Conservation (phyloP, 2,797 vertebrate species). For the Carduelis carduelis region DNA sequence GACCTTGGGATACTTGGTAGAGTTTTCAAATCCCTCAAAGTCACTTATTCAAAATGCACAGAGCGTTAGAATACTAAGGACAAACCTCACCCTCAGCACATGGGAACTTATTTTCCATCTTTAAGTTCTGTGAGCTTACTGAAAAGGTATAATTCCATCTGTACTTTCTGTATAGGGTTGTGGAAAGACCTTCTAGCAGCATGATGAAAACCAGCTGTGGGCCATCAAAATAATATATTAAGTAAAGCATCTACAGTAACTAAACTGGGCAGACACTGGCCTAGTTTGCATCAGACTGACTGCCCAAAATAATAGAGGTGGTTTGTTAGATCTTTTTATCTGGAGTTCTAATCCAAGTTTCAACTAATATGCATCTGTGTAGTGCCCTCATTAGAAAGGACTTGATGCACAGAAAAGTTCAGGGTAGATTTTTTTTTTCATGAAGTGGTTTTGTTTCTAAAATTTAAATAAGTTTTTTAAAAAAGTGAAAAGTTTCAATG, state of each 20-base stretch:
- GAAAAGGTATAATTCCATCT: constrained; percentile 42
- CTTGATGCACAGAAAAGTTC: background rate
- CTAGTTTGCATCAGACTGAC: background rate
- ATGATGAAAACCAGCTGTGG: constrained; percentile 46
- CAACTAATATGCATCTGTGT: background rate
- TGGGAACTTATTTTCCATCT: background rate
- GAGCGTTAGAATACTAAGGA: background rate
- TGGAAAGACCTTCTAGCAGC: constrained; percentile 28
- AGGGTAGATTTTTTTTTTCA: background rate
- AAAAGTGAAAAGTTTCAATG: background rate
- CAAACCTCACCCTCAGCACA: background rate
- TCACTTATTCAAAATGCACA: background rate
- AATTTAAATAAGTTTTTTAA: background rate
- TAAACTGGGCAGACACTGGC: background rate
- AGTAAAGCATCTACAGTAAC: background rate
- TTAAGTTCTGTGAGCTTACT: constrained; percentile 16
- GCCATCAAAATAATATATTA: constrained; percentile 13
- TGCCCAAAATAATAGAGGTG: constrained; percentile 15
- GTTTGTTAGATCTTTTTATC: constrained; percentile 4
- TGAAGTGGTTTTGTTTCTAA: background rate
- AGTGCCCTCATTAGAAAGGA: background rate
- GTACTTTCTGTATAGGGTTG: background rate
- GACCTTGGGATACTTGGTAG: background rate
- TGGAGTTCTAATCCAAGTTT: background rate
- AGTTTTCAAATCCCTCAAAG: background rate